These are phyloP conservation scores for Eulithis prunata DNA, from an alignment of 2,888 invertebrate species.

Conservation along the genomic window DNA sequence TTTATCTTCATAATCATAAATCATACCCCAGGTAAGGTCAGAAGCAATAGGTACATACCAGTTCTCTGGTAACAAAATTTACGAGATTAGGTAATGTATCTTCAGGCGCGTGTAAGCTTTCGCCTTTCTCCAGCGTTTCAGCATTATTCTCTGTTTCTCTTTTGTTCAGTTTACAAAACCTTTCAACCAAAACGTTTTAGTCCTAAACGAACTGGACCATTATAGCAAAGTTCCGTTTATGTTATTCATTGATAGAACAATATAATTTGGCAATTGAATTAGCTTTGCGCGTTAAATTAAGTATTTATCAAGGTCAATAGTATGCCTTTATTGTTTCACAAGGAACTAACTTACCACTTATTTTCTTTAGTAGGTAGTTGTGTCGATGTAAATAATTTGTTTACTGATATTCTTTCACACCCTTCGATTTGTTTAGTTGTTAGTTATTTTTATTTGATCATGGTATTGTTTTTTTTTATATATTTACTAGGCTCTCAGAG, in stretches of 20 bases:
- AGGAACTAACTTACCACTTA: too few relatives aligned
- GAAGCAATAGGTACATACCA: neutral
- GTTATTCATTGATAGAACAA: conserved; percentile 18
- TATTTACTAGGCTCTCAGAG: too few relatives aligned
- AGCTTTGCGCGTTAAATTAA: neutral
- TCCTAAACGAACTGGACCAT: conserved; percentile 29
- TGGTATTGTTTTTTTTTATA: too few relatives aligned
- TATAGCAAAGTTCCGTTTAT: conserved; percentile 27
- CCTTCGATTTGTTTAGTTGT: too few relatives aligned
- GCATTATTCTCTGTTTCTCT: conserved; percentile 25
- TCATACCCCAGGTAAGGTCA: conserved; percentile 4
- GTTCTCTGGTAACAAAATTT: conserved; percentile 18
- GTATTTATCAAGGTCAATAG: neutral
- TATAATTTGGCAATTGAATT: conserved; percentile 6
- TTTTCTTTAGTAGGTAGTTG: neutral
- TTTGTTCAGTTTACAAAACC: conserved; percentile 38
- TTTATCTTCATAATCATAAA: conserved; percentile 28
- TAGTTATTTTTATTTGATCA: too few relatives aligned
- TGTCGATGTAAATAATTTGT: too few relatives aligned
- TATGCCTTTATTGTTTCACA: too few relatives aligned
- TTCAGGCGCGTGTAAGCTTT: neutral
- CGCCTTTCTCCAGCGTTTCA: conserved; percentile 16
- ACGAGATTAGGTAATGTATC: neutral
- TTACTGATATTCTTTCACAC: too few relatives aligned
- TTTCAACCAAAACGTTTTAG: conserved; percentile 38